These are phyloP conservation scores for Campoletis sonorensis DNA, from an alignment of 1,140 invertebrate genomes.

Conservation along the genomic window DNA sequence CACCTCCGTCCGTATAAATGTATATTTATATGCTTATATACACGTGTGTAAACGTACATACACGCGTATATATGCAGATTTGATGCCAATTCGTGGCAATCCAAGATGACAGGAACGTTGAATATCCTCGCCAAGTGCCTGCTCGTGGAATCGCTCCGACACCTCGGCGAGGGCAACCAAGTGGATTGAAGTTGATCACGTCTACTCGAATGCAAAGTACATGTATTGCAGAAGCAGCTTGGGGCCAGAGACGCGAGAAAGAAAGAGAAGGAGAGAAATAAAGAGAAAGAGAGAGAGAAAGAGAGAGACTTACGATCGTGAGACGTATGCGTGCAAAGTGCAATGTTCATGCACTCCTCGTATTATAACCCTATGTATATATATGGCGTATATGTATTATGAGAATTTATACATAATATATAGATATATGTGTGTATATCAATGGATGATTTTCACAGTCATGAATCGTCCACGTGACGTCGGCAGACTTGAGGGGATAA, in stretches of 20 bases:
- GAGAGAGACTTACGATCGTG: background rate
- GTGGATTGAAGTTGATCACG: conserved; percentile 4
- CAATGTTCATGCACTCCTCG: background rate
- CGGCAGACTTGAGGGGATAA: too few relatives aligned
- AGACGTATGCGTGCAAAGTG: background rate
- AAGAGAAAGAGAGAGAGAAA: background rate
- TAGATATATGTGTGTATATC: too few relatives aligned
- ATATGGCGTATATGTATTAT: too few relatives aligned
- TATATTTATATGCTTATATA: too few relatives aligned
- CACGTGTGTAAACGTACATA: too few relatives aligned
- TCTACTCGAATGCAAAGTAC: background rate
- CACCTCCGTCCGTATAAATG: too few relatives aligned
- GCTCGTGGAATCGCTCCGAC: conserved; percentile 9
- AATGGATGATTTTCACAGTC: too few relatives aligned
- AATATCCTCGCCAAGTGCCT: conserved; percentile 6
- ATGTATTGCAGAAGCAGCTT: background rate
- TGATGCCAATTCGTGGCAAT: conserved; percentile 5
- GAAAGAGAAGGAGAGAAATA: background rate
- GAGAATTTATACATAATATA: too few relatives aligned
- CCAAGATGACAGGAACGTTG: background rate
- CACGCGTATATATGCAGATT: background rate
- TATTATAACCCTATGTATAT: background rate
- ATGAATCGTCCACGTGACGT: too few relatives aligned
- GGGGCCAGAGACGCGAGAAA: background rate
- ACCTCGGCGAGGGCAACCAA: background rate